Base-by-base conservation (phyloP, 1,140 invertebrate species). In the Drosophila murphyi region DNA sequence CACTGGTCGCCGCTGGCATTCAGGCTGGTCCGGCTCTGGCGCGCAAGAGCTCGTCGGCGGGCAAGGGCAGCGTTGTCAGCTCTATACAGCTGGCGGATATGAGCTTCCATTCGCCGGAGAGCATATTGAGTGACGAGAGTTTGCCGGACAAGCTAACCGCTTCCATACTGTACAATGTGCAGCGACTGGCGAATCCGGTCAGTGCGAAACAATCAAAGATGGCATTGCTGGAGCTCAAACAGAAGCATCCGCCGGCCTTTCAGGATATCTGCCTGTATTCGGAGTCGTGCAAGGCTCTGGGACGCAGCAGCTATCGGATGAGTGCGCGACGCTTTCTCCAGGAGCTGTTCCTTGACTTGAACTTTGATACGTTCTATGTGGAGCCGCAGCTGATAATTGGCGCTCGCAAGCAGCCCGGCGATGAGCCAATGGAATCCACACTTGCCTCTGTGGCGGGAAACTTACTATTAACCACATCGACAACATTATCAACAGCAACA, bases 251-350 rank as follows among this genome's bases (percentile, higher is more conserved):
- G 0, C 94, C 96, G 39, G 93, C 95, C 64, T 98, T 98, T 91
- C 95, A 97, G 92, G 97, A 98, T 87, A 93, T 97, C 65, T 99
- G 98, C 93, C 94, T 99, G 4, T 99, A 98, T 93, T 98, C 97
- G 2, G 98, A 99, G 92, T 96, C 98, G 4, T 96, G 96, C 90
- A 95, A 95, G 67, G 93, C 97, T 54, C 93, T 99, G 39, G 95
- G 96, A 0, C 94, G 94, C 37, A 96, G 96, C 90, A 96, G 96
- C 29, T 98, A 98, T 90, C 95, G 97, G 74, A 94, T 98, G 72
- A 94, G 94, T 60, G 95, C 97, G 2, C 94, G 98, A 28, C 94
- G 97, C 74, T 98, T 99, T 92, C 93, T 99, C 12, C 98, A 99
- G 92, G 98, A 99, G 93, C 93, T 99, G 4, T 99, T 99, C 93